These are phyloP conservation scores for Phaonia tiefii DNA, from an alignment of 2,888 invertebrate genomes.

Conservation along the genomic window DNA sequence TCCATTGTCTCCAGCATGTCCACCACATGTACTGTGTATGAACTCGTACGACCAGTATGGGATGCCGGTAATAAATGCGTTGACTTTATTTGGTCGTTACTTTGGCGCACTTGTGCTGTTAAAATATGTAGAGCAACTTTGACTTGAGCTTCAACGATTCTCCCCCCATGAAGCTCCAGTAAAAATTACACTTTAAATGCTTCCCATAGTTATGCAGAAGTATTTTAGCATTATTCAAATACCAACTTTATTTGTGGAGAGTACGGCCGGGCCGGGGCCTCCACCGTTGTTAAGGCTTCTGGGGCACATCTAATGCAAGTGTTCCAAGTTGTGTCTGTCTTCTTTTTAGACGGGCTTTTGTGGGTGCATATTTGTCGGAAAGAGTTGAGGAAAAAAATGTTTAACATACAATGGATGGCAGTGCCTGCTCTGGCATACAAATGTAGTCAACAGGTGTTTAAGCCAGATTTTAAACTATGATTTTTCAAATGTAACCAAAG, in stretches of 20 bases:
- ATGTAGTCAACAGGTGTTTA: slow-evolving; percentile 65
- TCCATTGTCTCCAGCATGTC: not conserved
- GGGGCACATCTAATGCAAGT: slow-evolving; percentile 43
- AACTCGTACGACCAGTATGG: not conserved
- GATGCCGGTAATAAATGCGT: slow-evolving; percentile 62
- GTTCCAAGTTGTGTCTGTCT: slow-evolving; percentile 19
- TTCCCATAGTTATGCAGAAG: slow-evolving; percentile 66
- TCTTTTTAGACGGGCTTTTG: slow-evolving; percentile 25
- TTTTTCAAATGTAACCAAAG: slow-evolving; percentile 52
- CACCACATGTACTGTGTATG: not conserved
- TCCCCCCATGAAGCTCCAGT: not conserved
- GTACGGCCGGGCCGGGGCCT: not conserved
- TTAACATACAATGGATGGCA: slow-evolving; percentile 26
- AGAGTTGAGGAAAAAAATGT: slow-evolving; percentile 49
- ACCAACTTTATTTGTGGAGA: slow-evolving; percentile 22
- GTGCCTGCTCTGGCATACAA: slow-evolving; percentile 8
- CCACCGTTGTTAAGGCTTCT: slow-evolving; percentile 31
- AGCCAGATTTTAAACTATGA: slow-evolving; percentile 55
- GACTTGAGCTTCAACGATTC: not conserved
- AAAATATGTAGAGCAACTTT: slow-evolving; percentile 65
- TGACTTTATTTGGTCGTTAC: slow-evolving; percentile 64
- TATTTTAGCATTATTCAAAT: slow-evolving; percentile 64
- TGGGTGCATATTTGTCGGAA: slow-evolving; percentile 66
- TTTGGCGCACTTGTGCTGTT: slow-evolving; percentile 66
- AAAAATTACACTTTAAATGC: slow-evolving; percentile 65